Evolutionary conservation across 2,113 vertebrate species (phyloP).

Genomic region (Nipponia nippon): DNA sequence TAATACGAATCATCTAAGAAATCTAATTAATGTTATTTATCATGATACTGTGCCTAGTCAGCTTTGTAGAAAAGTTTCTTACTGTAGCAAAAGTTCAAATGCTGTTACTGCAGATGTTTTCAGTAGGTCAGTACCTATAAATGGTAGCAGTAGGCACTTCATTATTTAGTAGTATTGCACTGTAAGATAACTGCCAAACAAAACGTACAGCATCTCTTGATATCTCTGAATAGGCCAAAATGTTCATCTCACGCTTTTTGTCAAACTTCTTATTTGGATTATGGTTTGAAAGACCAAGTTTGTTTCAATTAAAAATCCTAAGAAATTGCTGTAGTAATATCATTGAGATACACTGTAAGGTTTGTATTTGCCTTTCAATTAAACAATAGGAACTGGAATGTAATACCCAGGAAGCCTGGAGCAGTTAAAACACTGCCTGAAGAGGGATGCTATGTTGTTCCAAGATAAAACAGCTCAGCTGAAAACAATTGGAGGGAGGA

Average conservation of each 20-base stretch:
- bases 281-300: not conserved
- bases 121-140: not conserved
- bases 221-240: not conserved
- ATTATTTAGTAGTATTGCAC: not conserved
- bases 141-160: not conserved
- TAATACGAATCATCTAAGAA: not conserved
- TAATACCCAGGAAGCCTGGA: not conserved
- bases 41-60: not conserved
- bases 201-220: not conserved
- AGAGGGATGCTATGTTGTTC: not conserved
- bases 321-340: not conserved
- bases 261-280: not conserved
- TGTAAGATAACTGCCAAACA: not conserved
- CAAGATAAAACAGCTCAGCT: not conserved
- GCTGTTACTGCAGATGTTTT: not conserved
- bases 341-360: not conserved
- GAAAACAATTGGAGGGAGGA: not conserved
- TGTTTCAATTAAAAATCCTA: not conserved
- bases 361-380: not conserved
- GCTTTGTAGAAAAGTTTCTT: not conserved
- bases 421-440: not conserved
- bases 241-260: not conserved
- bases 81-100: not conserved
- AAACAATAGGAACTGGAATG: not conserved
- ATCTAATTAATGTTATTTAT: conserved; percentile 7